Evolutionary conservation across 1,140 invertebrate species (phyloP).

Genomic region (Drosophila sechellia): DNA sequence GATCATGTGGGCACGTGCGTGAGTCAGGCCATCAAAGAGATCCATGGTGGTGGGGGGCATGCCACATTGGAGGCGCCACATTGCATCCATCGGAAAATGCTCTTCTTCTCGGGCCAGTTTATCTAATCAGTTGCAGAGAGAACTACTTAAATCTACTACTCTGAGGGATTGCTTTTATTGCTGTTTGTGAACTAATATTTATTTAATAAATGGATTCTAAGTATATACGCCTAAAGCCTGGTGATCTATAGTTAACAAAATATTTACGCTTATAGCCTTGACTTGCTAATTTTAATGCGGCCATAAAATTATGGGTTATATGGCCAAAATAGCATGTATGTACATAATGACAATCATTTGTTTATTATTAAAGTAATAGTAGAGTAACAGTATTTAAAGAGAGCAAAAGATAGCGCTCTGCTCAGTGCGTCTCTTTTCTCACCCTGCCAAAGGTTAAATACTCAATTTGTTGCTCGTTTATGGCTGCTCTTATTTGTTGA

Average conservation of each 20-base stretch:
- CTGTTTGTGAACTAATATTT: neutral
- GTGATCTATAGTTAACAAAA: neutral
- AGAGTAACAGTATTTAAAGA: neutral
- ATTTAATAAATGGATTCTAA: neutral
- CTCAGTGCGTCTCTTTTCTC: constrained; percentile 21
- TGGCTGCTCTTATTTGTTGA: constrained; percentile 30
- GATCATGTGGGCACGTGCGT: constrained; percentile 58
- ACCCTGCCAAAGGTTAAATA: constrained; percentile 74
- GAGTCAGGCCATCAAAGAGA: constrained; percentile 48
- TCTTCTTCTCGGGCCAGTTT: constrained; percentile 8
- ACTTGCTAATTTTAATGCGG: neutral
- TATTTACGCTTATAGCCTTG: no score
- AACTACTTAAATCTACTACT: constrained; percentile 4
- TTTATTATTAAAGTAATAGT: no score
- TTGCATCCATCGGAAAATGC: neutral
- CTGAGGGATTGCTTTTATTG: neutral
- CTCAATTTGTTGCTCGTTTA: constrained; percentile 74
- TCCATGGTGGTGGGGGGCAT: neutral
- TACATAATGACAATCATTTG: no score
- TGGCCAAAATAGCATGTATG: no score
- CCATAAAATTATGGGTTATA: no score
- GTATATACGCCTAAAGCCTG: neutral
- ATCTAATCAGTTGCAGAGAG: constrained; percentile 18
- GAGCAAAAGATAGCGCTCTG: constrained; percentile 33
- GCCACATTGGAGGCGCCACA: constrained; percentile 5